phyloP scores from a whole-genome alignment of 2,888 invertebrate genomes.

The Chloroclysta siterata region DNA sequence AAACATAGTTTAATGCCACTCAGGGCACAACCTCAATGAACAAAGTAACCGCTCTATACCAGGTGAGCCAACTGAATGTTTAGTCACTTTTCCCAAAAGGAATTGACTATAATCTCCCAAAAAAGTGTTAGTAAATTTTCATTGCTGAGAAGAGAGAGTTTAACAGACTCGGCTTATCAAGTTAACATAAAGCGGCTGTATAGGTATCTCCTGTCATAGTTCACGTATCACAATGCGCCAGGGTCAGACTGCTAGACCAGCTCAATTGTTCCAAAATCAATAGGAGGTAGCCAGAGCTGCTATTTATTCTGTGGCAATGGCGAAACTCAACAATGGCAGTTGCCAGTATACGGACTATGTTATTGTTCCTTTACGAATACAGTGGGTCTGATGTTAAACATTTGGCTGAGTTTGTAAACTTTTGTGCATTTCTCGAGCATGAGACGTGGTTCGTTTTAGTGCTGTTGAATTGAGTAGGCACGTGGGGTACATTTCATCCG shows the following conservation, averaged over 20 bases:
- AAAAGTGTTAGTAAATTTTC: too few relatives aligned
- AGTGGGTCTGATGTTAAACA: slow-evolving; percentile 41
- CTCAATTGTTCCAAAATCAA: slow-evolving; percentile 59
- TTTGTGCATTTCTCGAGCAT: slow-evolving; percentile 32
- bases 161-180: slow-evolving; percentile 14
- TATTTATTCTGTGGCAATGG: slow-evolving; percentile 27
- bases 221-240: slow-evolving; percentile 50
- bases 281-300: slow-evolving; percentile 35
- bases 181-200: slow-evolving; percentile 26
- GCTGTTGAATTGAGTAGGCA: slow-evolving; percentile 2
- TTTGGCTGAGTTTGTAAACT: slow-evolving; percentile 39
- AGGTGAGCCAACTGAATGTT: too few relatives aligned
- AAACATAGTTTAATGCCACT: background rate
- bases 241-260: slow-evolving; percentile 52
- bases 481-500: too few relatives aligned
- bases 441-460: slow-evolving; percentile 17
- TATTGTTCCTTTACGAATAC: slow-evolving; percentile 53
- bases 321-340: slow-evolving; percentile 52
- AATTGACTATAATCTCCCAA: too few relatives aligned
- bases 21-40: background rate
- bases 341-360: slow-evolving; percentile 46
- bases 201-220: slow-evolving; percentile 45
- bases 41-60: background rate
- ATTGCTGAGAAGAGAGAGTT: background rate
- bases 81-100: too few relatives aligned